phyloP scores from a whole-genome alignment of 2,888 invertebrate species.

The Chironomus tentans region DNA sequence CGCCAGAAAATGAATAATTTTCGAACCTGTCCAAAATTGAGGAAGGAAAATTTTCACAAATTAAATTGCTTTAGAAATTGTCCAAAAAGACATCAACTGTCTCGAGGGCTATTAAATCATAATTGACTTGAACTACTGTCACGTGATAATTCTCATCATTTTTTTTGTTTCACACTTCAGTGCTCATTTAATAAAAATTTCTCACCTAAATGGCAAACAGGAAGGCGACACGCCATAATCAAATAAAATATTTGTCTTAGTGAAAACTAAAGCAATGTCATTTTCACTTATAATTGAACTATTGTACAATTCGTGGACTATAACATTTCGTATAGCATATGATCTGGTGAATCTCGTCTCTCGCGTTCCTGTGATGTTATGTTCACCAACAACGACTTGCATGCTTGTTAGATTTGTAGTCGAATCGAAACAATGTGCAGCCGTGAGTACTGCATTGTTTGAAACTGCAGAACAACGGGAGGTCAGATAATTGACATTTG shows the following conservation, averaged over 20 bases:
- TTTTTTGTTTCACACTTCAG: background rate
- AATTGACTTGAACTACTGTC: no score
- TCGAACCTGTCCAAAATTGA: background rate
- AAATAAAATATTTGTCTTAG: background rate
- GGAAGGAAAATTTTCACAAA: no score
- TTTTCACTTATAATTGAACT: no score
- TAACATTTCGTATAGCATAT: background rate
- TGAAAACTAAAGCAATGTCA: background rate
- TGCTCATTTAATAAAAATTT: background rate
- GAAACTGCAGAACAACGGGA: no score
- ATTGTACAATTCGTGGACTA: background rate
- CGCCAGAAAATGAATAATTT: background rate
- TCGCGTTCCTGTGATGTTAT: background rate
- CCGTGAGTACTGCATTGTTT: no score
- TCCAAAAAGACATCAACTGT: no score
- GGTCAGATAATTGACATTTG: no score
- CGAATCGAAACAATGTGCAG: no score
- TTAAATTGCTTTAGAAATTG: no score
- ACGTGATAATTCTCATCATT: background rate
- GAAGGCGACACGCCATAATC: background rate
- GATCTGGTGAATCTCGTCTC: background rate
- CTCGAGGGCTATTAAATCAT: no score
- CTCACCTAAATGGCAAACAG: background rate
- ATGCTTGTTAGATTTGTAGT: no score
- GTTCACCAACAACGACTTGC: background rate